A percentile compares a stretch with the other conserved stretches of the same genome.
phyloP scores from a whole-genome alignment of 2,797 vertebrate species.

The Channallabes apus region DNA sequence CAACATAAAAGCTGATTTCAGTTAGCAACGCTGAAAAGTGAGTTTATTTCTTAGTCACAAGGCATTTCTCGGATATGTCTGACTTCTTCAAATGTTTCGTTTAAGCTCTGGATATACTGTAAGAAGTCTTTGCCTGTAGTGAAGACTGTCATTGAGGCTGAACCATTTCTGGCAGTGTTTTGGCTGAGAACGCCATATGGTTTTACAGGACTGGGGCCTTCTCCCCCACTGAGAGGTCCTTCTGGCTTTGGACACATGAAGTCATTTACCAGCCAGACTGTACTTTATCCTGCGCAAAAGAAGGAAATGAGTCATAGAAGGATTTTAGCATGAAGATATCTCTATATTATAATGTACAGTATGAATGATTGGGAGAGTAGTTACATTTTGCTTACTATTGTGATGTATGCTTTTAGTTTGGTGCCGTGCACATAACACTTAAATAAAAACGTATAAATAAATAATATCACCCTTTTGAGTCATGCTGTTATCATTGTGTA shows the following conservation, averaged over 20 bases:
- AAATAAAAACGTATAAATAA: background rate
- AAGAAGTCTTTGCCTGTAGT: background rate
- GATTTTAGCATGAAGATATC: background rate
- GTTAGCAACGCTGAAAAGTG: background rate
- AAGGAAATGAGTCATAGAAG: constrained; percentile 24
- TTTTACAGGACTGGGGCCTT: constrained; percentile 38
- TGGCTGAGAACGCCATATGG: constrained; percentile 32
- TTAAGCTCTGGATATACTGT: background rate
- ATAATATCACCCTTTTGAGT: background rate
- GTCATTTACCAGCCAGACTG: constrained; percentile 33
- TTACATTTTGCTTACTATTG: background rate
- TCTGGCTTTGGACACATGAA: constrained; percentile 38
- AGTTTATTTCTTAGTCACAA: background rate
- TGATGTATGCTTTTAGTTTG: background rate
- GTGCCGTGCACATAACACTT: background rate
- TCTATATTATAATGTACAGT: background rate
- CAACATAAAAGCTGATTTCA: background rate
- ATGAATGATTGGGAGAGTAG: background rate
- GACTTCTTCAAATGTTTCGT: background rate
- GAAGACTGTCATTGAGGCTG: constrained; percentile 2
- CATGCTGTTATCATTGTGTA: background rate
- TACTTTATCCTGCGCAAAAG: constrained; percentile 10
- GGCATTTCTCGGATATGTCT: background rate
- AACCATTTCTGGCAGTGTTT: constrained; percentile 32
- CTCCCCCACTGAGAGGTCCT: constrained; percentile 41